Evolutionary conservation across 2,888 invertebrate genomes (phyloP), one percentile per base, ranked within the genome.

Genomic region (Caradrina kadenii): DNA sequence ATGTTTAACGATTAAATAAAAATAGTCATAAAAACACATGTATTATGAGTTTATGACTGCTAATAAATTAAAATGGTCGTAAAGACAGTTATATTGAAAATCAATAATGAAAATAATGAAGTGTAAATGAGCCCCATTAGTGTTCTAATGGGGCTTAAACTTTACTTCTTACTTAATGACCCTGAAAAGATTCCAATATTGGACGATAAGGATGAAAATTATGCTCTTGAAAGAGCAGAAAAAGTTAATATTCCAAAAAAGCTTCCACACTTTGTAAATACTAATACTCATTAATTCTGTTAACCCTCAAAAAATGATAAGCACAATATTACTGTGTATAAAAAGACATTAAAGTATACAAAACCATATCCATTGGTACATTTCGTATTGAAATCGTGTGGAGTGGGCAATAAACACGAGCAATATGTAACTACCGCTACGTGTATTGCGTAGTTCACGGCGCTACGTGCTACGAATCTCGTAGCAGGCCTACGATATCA

Each of bases 401-500:
- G 79, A 81, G 79, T 82, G 64, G 49, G 55, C 26, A 54, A 82
- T 69, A 82, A 73, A 82, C 69, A 73, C 39, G 21, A 49, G 68
- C 80, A 58, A 67, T 74, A 67, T 69, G 68, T 80, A 80, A 80
- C 76, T 72, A 72, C 31, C 35, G 69, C 80, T 80, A 83, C 71
- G 77, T 60, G 74, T 17, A 35, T n/a, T 50, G 69, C 70, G 70
- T 71, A 81, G 81, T 70, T 67, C 64, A 31, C 13, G 52, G 52
- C 42, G 81, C 84, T 83, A 85, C 88, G 84, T 84, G 86, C 86
- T 87, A 87, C 88, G 86, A 83, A 78, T 72, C 0, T 73, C 82
- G 87, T 88, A 88, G 86, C 80, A 35, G 31, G 42, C 13, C 65
- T 66, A 63, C 73, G 73, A 69, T 67, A 75, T 63, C 65, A 76